Evolutionary conservation across 2,888 invertebrate genomes (phyloP), one percentile per base, ranked within the genome.

Genomic region (Willowsia nigromaculata): DNA sequence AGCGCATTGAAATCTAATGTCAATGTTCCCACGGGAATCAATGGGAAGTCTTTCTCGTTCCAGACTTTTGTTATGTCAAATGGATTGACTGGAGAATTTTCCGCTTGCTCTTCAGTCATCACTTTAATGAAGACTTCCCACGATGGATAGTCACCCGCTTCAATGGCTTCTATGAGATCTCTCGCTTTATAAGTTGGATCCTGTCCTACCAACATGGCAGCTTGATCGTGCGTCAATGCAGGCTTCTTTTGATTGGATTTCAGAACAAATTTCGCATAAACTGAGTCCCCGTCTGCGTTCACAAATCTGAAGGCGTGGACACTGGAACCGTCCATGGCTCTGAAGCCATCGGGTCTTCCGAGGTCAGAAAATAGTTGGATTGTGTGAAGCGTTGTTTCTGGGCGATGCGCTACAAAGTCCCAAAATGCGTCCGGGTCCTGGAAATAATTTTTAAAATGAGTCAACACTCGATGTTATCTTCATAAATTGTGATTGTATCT

Each of bases 351-450:
- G 6, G 99, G 98, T 92, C 97, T 97, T 53, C 99, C 99, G 93
- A 98, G 96, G 94, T 98, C 98, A 37, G 97, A 96, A 94, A 98
- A 98, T 93, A 98, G 94, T 94, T 98, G 96, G 93, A 97, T 94
- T 18, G 96, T 94, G 93, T 98, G 98, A 93, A 99, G 98, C 43
- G 96, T 95, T 0, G 96, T 95, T 94, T 99, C 98, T 0, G 98
- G 97, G 65, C 98, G 95, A 78, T 99, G 94, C 0, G 97, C 96
- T 92, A 98, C 95, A 93, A 99, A 99, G 94, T 99, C 99, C 98
- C 99, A 99, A 94, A 98, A 98, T 97, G 98, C 98, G 93, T 98
- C 97, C 1, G 97, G 94, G 94, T 99, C 98, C 95, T 97, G n/a
- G n/a, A n/a, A n/a, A n/a, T n/a, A n/a, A n/a, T n/a, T n/a, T n/a